Percentiles rank a stretch among this genome's conserved stretches.
Evolutionary conservation across 2,113 vertebrate genomes (phyloP).

Genomic region (Leptobrachium leishanense): DNA sequence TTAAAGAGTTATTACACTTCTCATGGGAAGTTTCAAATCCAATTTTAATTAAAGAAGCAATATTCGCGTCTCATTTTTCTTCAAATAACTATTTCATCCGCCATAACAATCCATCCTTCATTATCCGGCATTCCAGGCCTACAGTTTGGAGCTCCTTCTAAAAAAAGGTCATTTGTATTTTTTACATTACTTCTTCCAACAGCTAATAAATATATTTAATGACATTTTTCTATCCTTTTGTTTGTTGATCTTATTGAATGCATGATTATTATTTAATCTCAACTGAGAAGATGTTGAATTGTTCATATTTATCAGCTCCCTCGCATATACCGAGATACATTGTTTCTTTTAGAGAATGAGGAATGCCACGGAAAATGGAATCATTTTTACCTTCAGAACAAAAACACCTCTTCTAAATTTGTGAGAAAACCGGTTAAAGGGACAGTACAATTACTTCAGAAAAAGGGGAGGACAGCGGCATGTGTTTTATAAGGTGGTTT

Average conservation of each 20-base stretch:
- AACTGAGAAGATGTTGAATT: not conserved
- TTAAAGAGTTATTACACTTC: conserved; percentile 48
- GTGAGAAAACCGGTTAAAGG: too few relatives aligned
- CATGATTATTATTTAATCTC: conserved; percentile 17
- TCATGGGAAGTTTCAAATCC: conserved; percentile 42
- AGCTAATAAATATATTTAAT: conserved; percentile 30
- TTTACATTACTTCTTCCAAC: conserved; percentile 16
- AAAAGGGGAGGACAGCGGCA: too few relatives aligned
- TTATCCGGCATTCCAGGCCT: conserved; percentile 13
- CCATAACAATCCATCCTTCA: conserved; percentile 32
- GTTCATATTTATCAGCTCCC: not conserved
- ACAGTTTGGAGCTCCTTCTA: not conserved
- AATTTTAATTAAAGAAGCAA: conserved; percentile 44
- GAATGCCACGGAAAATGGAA: too few relatives aligned
- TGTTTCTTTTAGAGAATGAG: not conserved
- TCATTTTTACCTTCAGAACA: too few relatives aligned
- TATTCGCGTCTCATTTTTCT: conserved; percentile 36
- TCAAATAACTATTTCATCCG: conserved; percentile 34
- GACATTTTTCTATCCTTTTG: not conserved
- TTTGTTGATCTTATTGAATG: conserved; percentile 21
- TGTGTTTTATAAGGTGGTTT: too few relatives aligned
- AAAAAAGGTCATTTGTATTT: conserved; percentile 40
- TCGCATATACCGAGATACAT: not conserved
- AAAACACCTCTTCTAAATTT: too few relatives aligned
- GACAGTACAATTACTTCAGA: too few relatives aligned